A percentile compares a stretch with the other conserved stretches of the same genome.
Conservation (phyloP, 2,888 invertebrate genomes). For the Aleiodes testaceus region DNA sequence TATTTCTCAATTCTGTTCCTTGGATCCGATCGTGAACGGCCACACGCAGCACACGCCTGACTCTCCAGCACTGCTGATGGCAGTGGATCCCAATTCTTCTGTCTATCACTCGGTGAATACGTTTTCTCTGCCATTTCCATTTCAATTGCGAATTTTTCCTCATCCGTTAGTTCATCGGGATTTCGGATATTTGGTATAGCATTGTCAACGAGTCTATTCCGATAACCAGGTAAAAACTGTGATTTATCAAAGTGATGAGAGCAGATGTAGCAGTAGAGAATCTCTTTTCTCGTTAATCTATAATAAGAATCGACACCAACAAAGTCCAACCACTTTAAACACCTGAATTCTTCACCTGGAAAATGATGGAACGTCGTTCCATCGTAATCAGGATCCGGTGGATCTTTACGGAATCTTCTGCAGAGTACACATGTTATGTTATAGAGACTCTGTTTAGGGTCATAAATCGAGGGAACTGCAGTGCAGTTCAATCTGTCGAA, state of each 20-base stretch:
- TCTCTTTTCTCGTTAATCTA: constrained; percentile 69
- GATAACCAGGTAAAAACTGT: constrained; percentile 65
- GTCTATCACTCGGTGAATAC: constrained; percentile 52
- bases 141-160: constrained; percentile 53
- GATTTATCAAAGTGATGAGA: constrained; percentile 68
- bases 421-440: constrained; percentile 69
- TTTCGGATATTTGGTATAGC: constrained; percentile 66
- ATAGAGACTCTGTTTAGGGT: constrained; percentile 69
- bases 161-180: constrained; percentile 55
- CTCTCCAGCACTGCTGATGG: constrained; percentile 64
- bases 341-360: constrained; percentile 71
- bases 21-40: constrained; percentile 66
- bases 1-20: constrained; percentile 66
- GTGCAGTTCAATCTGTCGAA: constrained; percentile 65
- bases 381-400: constrained; percentile 63
- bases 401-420: constrained; percentile 63
- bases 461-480: constrained; percentile 68
- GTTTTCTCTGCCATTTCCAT: constrained; percentile 45
- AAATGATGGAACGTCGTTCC: constrained; percentile 70
- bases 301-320: constrained; percentile 70
- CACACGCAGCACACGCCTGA: constrained; percentile 70
- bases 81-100: constrained; percentile 60
- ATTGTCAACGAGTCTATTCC: constrained; percentile 62
- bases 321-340: constrained; percentile 70
- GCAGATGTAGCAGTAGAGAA: constrained; percentile 70